phyloP scores from a whole-genome alignment of 2,888 invertebrate genomes.

The Aphrophora alni region DNA sequence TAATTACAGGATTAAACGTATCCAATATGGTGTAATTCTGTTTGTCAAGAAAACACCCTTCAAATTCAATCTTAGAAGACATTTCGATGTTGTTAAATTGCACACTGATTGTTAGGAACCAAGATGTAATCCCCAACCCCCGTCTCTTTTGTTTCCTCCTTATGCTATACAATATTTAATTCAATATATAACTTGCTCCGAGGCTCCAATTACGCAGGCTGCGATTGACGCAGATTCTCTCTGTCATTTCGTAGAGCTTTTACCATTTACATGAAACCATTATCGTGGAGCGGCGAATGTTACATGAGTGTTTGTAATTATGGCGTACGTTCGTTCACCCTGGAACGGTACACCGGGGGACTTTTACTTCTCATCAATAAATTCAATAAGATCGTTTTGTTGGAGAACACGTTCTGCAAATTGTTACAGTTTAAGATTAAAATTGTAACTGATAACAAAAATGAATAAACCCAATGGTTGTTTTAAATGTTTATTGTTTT shows the following conservation, averaged over 20 bases:
- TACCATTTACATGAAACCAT: not conserved
- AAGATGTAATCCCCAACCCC: not conserved
- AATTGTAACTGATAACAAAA: too few species aligned
- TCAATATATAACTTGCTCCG: not conserved
- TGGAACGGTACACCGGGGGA: not conserved
- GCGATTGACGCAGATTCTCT: not conserved
- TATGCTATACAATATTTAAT: not conserved
- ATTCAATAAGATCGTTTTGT: too few species aligned
- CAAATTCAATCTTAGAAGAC: too few species aligned
- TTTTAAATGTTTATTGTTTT: too few species aligned
- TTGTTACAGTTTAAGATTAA: too few species aligned
- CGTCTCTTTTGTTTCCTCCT: too few species aligned
- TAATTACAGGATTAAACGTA: too few species aligned
- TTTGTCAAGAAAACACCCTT: too few species aligned
- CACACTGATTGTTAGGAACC: not conserved
- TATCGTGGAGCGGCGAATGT: not conserved
- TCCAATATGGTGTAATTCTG: too few species aligned
- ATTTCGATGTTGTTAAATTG: not conserved
- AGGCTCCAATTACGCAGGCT: not conserved
- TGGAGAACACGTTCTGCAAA: too few species aligned
- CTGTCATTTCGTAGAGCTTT: not conserved
- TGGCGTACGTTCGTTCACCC: not conserved
- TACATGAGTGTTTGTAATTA: not conserved
- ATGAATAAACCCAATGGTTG: too few species aligned
- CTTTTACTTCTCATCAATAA: not conserved